Evolutionary conservation across 2,113 vertebrate genomes (phyloP).

Genomic region (Sterrhoptilus dennistouni): DNA sequence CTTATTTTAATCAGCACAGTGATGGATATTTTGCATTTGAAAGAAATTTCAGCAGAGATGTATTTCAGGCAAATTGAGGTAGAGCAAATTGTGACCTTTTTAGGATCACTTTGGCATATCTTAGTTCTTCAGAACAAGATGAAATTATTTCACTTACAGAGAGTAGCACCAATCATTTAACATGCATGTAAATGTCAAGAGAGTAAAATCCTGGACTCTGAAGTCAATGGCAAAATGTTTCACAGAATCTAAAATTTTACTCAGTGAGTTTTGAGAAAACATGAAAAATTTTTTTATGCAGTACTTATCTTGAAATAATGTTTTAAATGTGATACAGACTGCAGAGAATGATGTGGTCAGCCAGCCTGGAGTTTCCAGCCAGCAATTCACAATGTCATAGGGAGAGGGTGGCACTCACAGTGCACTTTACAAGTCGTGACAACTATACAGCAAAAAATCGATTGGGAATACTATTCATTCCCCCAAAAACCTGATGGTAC

Average conservation of each 20-base stretch:
- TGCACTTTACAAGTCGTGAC: background rate
- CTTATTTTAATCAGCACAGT: background rate
- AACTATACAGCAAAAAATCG: background rate
- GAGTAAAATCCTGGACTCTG: background rate
- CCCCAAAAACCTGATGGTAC: background rate
- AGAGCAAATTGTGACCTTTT: background rate
- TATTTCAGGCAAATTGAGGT: background rate
- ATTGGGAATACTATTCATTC: background rate
- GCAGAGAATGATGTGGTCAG: background rate
- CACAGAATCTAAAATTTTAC: background rate
- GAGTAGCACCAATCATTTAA: background rate
- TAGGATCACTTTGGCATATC: background rate
- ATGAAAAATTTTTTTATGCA: background rate
- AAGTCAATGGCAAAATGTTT: background rate
- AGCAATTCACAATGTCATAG: background rate
- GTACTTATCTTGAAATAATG: background rate
- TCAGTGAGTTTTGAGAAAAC: background rate
- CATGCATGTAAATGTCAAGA: background rate
- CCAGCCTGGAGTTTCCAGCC: background rate
- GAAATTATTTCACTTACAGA: background rate
- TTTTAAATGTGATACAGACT: background rate
- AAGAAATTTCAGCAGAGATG: background rate
- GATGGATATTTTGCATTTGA: background rate
- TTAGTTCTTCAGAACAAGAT: background rate
- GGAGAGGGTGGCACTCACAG: background rate